These are phyloP conservation scores for Helicoverpa armigera DNA, from an alignment of 1,140 invertebrate species.

Conservation along the genomic window DNA sequence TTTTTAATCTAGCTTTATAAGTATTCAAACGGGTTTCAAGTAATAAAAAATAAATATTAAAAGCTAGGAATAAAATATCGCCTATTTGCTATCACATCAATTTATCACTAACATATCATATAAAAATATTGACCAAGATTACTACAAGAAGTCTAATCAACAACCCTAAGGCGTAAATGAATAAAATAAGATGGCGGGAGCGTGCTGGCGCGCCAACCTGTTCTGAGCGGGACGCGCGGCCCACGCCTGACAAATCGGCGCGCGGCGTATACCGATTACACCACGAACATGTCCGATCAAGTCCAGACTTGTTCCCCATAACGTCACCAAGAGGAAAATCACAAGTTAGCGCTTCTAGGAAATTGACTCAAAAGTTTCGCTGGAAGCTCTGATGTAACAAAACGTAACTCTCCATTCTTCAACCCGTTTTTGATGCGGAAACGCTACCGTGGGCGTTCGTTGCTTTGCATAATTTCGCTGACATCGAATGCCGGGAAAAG, in stretches of 20 bases:
- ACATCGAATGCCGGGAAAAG: slow-evolving; percentile 34
- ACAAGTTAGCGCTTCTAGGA: neutral
- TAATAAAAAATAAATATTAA: neutral
- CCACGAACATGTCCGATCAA: slow-evolving; percentile 71
- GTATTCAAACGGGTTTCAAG: slow-evolving; percentile 6
- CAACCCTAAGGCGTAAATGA: slow-evolving; percentile 59
- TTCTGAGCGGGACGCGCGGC: slow-evolving; percentile 75
- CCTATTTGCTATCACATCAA: neutral
- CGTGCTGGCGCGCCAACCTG: slow-evolving; percentile 79
- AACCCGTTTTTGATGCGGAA: neutral
- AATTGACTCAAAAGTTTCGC: neutral
- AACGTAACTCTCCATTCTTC: neutral
- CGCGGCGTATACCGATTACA: slow-evolving; percentile 58
- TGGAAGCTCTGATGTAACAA: neutral
- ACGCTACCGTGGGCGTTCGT: neutral
- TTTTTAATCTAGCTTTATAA: neutral
- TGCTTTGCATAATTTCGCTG: neutral
- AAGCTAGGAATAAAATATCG: neutral
- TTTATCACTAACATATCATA: neutral
- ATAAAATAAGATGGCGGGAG: slow-evolving; percentile 73
- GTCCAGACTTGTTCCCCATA: slow-evolving; percentile 76
- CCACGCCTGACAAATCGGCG: slow-evolving; percentile 83
- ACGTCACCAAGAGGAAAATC: slow-evolving; percentile 58
- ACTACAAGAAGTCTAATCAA: slow-evolving; percentile 11
- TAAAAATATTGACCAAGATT: slow-evolving; percentile 32